These are phyloP conservation scores for Meteorus colon DNA, from an alignment of 2,888 invertebrate genomes.

Conservation along the genomic window DNA sequence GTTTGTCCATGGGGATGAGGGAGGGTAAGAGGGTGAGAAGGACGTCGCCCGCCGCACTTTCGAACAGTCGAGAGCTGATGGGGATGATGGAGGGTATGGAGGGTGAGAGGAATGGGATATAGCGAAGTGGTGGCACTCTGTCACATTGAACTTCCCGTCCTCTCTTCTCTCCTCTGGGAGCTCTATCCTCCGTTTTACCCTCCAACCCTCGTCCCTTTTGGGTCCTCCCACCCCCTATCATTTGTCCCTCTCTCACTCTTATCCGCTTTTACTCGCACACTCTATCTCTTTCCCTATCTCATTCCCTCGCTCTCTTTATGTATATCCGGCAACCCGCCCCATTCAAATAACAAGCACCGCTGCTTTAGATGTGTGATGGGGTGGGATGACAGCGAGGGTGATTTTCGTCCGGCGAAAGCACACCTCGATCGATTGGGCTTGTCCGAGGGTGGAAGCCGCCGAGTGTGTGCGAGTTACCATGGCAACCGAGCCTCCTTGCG, in stretches of 20 bases:
- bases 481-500: conserved; percentile 69
- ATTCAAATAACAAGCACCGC: conserved; percentile 71
- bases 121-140: conserved; percentile 70
- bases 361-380: conserved; percentile 52
- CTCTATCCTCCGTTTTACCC: conserved; percentile 40
- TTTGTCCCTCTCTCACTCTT: too few relatives aligned
- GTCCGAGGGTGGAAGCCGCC: conserved; percentile 71
- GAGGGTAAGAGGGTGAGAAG: conserved; percentile 47
- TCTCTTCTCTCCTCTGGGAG: conserved; percentile 58
- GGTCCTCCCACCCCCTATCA: too few relatives aligned
- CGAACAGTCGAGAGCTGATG: conserved; percentile 61
- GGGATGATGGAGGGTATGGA: conserved; percentile 23
- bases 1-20: conserved; percentile 57
- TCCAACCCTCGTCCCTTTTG: conserved; percentile 32
- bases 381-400: conserved; percentile 65
- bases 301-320: conserved; percentile 12
- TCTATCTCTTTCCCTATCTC: conserved; percentile 38
- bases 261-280: too few relatives aligned
- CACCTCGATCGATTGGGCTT: conserved; percentile 74
- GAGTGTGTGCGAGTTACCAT: conserved; percentile 67
- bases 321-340: conserved; percentile 52
- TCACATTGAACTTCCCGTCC: conserved; percentile 67
- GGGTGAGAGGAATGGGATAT: conserved; percentile 32
- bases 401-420: conserved; percentile 73
- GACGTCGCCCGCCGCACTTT: conserved; percentile 68